phyloP scores from a whole-genome alignment of 1,140 invertebrate genomes.

The Lamellibrachia luymesi region DNA sequence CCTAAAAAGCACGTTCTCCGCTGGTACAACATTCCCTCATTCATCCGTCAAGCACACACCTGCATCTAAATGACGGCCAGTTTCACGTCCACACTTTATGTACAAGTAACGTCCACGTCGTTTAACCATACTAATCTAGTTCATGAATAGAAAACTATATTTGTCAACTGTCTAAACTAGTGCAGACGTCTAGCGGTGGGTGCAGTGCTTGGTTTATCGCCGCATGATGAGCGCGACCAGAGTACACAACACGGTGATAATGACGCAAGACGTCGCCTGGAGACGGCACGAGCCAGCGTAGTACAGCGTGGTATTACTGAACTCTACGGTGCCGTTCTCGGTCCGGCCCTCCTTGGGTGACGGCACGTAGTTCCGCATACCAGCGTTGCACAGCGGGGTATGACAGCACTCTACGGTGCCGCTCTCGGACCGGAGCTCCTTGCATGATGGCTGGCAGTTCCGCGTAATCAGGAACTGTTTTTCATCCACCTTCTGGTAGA shows the following conservation, averaged over 20 bases:
- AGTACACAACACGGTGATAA: background rate
- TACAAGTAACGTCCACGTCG: background rate
- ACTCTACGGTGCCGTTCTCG: no score
- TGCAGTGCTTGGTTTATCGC: background rate
- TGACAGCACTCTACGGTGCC: background rate
- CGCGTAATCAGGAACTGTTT: background rate
- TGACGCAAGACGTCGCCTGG: background rate
- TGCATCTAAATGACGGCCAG: background rate
- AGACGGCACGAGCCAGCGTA: background rate
- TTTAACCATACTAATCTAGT: background rate
- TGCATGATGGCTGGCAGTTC: background rate
- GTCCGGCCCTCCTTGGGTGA: no score
- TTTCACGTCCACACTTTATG: background rate
- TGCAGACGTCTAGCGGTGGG: background rate
- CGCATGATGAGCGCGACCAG: background rate
- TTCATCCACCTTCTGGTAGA: background rate
- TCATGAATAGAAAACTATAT: background rate
- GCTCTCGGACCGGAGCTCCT: background rate
- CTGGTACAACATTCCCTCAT: background rate
- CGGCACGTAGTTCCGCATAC: no score
- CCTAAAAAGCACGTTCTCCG: background rate
- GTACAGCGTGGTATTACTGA: no score
- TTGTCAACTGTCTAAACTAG: background rate
- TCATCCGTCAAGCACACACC: background rate
- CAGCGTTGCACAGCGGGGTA: background rate